phyloP scores from a whole-genome alignment of 2,888 invertebrate genomes.

The Icerya purchasi region DNA sequence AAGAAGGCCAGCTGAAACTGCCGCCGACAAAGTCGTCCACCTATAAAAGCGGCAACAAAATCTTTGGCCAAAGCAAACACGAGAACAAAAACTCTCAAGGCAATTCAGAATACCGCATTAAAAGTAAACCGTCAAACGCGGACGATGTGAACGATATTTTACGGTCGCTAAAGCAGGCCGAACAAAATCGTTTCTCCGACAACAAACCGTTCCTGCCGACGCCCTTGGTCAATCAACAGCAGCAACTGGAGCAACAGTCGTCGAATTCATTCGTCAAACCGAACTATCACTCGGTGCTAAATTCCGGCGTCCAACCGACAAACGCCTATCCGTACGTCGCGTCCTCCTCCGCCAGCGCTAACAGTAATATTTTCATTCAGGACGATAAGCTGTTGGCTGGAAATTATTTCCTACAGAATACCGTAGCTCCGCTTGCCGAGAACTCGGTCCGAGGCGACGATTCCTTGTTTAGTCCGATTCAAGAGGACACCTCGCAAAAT shows the following conservation, averaged over 20 bases:
- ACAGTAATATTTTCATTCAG: not conserved
- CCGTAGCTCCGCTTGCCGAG: not conserved
- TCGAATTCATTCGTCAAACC: not conserved
- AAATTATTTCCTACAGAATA: not conserved
- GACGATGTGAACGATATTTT: not conserved
- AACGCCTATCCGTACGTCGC: not conserved
- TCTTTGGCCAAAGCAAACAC: not conserved
- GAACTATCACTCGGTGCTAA: not conserved
- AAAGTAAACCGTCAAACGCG: not conserved
- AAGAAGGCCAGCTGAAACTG: constrained; percentile 57
- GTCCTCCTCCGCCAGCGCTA: not conserved
- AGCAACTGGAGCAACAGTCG: not conserved
- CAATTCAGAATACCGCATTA: not conserved
- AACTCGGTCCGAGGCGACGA: not conserved
- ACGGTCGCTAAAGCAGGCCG: not conserved
- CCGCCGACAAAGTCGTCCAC: constrained; percentile 40
- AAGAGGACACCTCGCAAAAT: not conserved
- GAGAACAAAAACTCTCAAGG: not conserved
- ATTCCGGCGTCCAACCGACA: not conserved
- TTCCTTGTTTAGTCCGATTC: not conserved
- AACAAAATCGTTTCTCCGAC: not conserved
- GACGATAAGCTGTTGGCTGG: not conserved
- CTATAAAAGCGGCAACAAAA: not conserved
- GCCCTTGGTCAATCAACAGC: not conserved
- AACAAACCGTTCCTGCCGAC: not conserved